phyloP scores from a whole-genome alignment of 2,797 vertebrate genomes.

The Pyrocephalus nanus region DNA sequence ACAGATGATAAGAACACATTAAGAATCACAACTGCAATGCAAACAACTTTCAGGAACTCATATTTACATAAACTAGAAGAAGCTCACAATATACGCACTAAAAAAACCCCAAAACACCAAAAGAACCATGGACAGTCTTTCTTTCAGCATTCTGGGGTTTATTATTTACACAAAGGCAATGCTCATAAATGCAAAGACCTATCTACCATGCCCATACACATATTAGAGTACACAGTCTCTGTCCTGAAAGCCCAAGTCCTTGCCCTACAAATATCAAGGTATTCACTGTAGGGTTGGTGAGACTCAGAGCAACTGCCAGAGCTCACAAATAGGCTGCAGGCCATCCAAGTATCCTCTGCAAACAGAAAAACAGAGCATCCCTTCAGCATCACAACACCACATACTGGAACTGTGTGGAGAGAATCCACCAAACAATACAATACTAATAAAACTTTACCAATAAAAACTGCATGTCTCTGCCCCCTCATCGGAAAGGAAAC shows the following conservation, averaged over 20 bases:
- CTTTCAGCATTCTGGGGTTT: not conserved
- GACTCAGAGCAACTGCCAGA: not conserved
- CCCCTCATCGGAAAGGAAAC: not conserved
- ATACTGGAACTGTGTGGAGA: not conserved
- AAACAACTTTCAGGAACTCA: not conserved
- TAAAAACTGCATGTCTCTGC: not conserved
- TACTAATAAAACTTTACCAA: not conserved
- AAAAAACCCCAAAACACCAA: accelerated
- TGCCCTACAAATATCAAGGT: not conserved
- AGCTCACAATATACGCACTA: accelerated
- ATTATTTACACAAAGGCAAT: not conserved
- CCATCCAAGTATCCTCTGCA: not conserved
- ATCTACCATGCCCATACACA: accelerated
- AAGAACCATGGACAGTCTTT: not conserved
- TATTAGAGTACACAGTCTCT: not conserved
- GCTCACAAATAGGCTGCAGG: not conserved
- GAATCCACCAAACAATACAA: not conserved
- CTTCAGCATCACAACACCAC: not conserved
- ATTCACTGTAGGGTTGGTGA: not conserved
- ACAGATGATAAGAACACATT: not conserved
- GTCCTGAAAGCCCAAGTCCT: not conserved
- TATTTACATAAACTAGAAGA: not conserved
- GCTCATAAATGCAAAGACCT: not conserved
- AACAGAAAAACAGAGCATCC: not conserved
- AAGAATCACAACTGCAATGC: not conserved